Percentiles rank a stretch among this genome's conserved stretches.
Evolutionary conservation across 2,888 invertebrate genomes (phyloP).

Genomic region (Eilema griseolum): DNA sequence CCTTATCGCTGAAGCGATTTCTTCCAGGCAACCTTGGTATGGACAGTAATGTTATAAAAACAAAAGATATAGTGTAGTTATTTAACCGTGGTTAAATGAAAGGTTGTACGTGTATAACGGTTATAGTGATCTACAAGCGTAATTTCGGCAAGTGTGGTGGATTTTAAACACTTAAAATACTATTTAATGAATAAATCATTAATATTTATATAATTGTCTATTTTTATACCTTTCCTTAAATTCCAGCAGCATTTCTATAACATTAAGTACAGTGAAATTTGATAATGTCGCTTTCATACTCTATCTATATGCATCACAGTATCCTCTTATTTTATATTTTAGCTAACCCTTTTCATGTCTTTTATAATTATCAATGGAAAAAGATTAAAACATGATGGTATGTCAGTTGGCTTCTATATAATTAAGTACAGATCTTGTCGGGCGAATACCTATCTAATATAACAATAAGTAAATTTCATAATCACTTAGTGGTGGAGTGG

Average conservation of each 20-base stretch:
- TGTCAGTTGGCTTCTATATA: background rate
- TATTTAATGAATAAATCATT: background rate
- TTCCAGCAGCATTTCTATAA: constrained; percentile 17
- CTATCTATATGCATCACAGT: constrained; percentile 13
- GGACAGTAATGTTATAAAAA: too few species aligned
- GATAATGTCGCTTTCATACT: background rate
- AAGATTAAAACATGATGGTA: constrained; percentile 4
- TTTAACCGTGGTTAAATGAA: too few species aligned
- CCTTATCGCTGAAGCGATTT: too few species aligned
- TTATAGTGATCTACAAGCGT: background rate
- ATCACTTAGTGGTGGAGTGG: background rate
- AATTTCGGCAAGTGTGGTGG: background rate
- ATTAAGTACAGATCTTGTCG: background rate
- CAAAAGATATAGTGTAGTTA: too few species aligned
- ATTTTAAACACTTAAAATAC: background rate
- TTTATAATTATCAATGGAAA: background rate
- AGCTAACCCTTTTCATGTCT: background rate
- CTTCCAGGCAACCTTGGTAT: too few species aligned
- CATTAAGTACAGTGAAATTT: constrained; percentile 3
- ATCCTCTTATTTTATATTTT: background rate
- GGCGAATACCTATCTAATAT: background rate
- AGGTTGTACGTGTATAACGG: background rate
- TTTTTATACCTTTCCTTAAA: constrained; percentile 8
- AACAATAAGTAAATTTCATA: background rate
- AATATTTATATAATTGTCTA: background rate